These are phyloP conservation scores for Gasteruption jaculator DNA, from an alignment of 2,888 invertebrate species.

Conservation along the genomic window DNA sequence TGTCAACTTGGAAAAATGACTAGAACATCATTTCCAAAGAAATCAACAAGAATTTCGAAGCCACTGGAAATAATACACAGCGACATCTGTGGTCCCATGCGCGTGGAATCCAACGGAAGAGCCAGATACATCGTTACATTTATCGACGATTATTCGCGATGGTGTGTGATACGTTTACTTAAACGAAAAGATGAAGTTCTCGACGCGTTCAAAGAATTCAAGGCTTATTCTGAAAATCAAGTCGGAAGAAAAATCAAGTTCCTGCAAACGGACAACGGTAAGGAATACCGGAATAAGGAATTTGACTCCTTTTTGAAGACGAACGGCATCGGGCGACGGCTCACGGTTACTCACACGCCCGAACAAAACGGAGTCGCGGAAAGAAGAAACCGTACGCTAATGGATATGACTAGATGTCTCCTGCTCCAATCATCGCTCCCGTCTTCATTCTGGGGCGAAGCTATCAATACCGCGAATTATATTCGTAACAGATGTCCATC, in stretches of 20 bases:
- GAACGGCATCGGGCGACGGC: conserved; percentile 24
- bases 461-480: conserved; percentile 29
- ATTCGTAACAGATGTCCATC: conserved; percentile 29
- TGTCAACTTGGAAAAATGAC: conserved; percentile 20
- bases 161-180: conserved; percentile 22
- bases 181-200: conserved; percentile 22
- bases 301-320: conserved; percentile 25
- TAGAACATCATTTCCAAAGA: conserved; percentile 17
- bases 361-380: conserved; percentile 34
- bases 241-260: conserved; percentile 22
- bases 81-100: conserved; percentile 25
- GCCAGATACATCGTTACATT: conserved; percentile 24
- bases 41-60: conserved; percentile 13
- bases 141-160: conserved; percentile 26
- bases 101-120: conserved; percentile 20
- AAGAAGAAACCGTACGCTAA: conserved; percentile 30
- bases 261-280: conserved; percentile 26
- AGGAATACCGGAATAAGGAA: conserved; percentile 20
- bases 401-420: conserved; percentile 30
- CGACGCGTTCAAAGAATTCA: conserved; percentile 21
- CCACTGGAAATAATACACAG: conserved; percentile 25
- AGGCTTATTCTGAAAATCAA: conserved; percentile 18
- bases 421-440: conserved; percentile 22
- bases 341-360: conserved; percentile 28
- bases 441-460: conserved; percentile 32